Percentiles rank a stretch among this genome's conserved stretches.
phyloP scores from a whole-genome alignment of 2,888 invertebrate genomes.

The Deilephila porcellus region DNA sequence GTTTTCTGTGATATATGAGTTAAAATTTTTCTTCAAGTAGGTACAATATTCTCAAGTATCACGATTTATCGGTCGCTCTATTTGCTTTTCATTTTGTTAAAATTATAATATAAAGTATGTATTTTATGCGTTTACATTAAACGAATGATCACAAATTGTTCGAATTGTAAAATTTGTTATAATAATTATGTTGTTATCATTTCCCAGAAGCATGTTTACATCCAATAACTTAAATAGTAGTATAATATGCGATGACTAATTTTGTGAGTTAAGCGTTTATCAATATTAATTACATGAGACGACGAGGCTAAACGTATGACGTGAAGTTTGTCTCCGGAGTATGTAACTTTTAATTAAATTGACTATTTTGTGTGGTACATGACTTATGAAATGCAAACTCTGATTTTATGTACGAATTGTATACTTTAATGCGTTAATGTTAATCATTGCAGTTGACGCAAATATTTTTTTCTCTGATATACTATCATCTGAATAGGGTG shows the following conservation, averaged over 20 bases:
- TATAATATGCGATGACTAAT: neutral
- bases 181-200: neutral
- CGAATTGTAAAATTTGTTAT: neutral
- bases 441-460: no score
- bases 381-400: neutral
- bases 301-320: constrained; percentile 30
- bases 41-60: no score
- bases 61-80: no score
- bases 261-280: constrained; percentile 31
- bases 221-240: constrained; percentile 28
- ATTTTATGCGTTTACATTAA: neutral
- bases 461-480: neutral
- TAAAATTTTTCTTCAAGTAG: no score
- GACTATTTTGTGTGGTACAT: neutral
- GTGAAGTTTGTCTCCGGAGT: constrained; percentile 28
- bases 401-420: neutral
- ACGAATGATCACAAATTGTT: neutral
- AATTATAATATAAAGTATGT: no score
- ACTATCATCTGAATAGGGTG: neutral
- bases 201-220: neutral
- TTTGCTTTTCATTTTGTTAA: no score
- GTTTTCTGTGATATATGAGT: no score
- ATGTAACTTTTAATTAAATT: constrained; percentile 26
- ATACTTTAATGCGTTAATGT: neutral
- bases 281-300: constrained; percentile 39